phyloP scores from a whole-genome alignment of 2,797 vertebrate species.

The Moxostoma hubbsi region DNA sequence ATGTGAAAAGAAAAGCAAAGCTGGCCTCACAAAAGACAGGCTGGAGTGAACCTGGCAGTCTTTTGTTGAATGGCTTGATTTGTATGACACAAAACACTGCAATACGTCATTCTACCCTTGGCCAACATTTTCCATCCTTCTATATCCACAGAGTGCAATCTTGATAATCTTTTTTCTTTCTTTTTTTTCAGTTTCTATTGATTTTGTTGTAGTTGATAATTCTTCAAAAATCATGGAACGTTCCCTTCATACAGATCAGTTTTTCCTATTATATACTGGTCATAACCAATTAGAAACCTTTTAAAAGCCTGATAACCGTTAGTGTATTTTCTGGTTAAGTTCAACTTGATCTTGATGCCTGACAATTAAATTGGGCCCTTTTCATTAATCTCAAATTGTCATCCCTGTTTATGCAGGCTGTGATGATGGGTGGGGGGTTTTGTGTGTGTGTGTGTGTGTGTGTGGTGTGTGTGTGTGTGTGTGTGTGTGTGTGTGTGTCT shows the following conservation, averaged over 20 bases:
- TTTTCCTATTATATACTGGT: constrained; percentile 89
- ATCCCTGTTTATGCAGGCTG: constrained; percentile 94
- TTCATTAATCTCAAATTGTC: constrained; percentile 99
- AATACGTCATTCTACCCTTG: constrained; percentile 5
- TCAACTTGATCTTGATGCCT: constrained; percentile 71
- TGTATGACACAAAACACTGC: constrained; percentile 36
- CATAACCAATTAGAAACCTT: constrained; percentile 93
- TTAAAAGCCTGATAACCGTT: constrained; percentile 85
- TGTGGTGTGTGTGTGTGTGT: background rate
- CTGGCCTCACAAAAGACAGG: background rate
- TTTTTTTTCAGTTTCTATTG: no score
- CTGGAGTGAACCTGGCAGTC: constrained; percentile 30
- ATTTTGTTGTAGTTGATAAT: no score
- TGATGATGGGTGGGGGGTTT: constrained; percentile 79
- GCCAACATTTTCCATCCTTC: background rate
- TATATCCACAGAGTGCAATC: background rate
- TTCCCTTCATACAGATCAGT: constrained; percentile 34
- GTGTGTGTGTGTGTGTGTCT: constrained; percentile 39
- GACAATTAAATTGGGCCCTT: constrained; percentile 96
- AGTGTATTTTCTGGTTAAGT: constrained; percentile 90
- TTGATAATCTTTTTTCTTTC: background rate
- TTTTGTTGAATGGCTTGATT: constrained; percentile 24
- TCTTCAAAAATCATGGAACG: no score
- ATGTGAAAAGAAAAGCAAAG: constrained; percentile 47
- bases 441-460: no score